Base-by-base conservation (phyloP, 2,888 invertebrate genomes). In the Tachina fera region DNA sequence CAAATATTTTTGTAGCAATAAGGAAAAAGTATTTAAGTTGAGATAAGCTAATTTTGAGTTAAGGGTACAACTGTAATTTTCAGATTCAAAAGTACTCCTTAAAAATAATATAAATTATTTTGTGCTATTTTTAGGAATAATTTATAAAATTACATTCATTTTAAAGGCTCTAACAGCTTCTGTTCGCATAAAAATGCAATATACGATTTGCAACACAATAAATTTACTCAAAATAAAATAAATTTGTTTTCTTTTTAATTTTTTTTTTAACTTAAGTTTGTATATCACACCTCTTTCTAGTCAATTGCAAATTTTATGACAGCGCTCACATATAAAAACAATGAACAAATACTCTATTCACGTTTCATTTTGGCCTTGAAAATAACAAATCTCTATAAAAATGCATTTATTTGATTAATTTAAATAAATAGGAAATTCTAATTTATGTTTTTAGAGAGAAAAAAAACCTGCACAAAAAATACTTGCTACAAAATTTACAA, bases 351-450 rank as follows among this genome's bases (percentile, higher is more conserved):
- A 61, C 60, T 61, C 41, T 63, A 63, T 72, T 72, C 56, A 72
- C 72, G 79, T 80, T 72, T 65, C 45, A 10, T 22, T 58, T 81
- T 60, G 31, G 67, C 80, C 80, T 81, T 81, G 80, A 81, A 81
- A 74, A 68, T 14, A 58, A 65, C 22, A 72, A 80, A 80, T 56
- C 43, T 70, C 9, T 70, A 67, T 45, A 45, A 72, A 65, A 67
- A 41, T 80, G 47, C 45, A 58, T 72, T 65, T 71, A 71, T 71
- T 71, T 61, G 43, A 79, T 71, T 71, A 51, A 79, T 79, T 79
- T 79, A 63, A 79, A 79, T 79, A 79, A 79, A 79, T 79, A 79
- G 78, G 71, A 79, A 79, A 72, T 79, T 79, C 65, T 65, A 79
- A 79, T 65, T 72, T 79, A 65, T 63, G n/a, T 39, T 67, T 56